These are phyloP conservation scores for Pyxicephalus adspersus DNA, from an alignment of 2,113 vertebrate species.

Conservation along the genomic window DNA sequence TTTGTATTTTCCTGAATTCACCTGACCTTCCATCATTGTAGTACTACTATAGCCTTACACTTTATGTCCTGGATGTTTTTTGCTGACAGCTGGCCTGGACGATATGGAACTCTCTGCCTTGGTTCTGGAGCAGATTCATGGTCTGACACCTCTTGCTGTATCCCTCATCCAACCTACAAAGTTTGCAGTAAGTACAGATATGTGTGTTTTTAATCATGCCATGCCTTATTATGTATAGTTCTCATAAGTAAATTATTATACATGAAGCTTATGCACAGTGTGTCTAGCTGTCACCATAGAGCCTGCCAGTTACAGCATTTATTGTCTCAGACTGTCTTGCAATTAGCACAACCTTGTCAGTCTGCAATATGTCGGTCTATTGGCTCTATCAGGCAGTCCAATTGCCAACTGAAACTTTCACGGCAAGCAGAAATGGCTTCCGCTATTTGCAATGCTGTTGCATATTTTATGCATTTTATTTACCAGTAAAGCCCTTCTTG, in stretches of 20 bases:
- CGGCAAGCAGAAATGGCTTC: background rate
- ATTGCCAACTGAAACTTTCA: background rate
- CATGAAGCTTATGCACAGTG: too few relatives aligned
- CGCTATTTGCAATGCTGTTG: background rate
- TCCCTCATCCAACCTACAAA: constrained; percentile 70
- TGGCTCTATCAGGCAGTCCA: background rate
- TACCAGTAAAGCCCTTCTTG: background rate
- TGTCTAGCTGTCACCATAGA: too few relatives aligned
- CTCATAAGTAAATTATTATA: too few relatives aligned
- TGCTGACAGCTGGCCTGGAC: constrained; percentile 72
- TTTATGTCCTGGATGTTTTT: background rate
- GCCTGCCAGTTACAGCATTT: background rate
- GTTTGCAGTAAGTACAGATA: constrained; percentile 71
- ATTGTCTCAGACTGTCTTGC: background rate
- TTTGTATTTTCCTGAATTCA: too few relatives aligned
- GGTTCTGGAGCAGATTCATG: constrained; percentile 77
- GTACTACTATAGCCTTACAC: too few relatives aligned
- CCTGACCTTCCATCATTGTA: too few relatives aligned
- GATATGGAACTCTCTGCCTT: constrained; percentile 78
- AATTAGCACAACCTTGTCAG: background rate
- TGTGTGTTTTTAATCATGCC: background rate
- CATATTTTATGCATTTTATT: background rate
- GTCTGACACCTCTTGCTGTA: constrained; percentile 72
- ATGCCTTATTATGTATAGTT: too few relatives aligned
- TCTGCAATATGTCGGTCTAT: too few relatives aligned